Conservation (phyloP, 2,888 invertebrate genomes). For the Ypsolopha scabrella region DNA sequence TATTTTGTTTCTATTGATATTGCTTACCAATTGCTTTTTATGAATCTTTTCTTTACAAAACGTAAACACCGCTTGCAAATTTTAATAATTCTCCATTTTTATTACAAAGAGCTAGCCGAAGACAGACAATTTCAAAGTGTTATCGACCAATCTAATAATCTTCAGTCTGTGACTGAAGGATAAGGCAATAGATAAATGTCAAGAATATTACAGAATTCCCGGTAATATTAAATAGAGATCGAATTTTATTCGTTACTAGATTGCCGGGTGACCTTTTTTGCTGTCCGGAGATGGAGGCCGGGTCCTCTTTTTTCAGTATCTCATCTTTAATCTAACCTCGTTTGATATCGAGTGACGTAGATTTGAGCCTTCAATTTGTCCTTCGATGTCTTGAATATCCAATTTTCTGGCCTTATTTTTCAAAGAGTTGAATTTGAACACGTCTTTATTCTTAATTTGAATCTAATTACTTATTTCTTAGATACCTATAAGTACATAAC, state of each 20-base stretch:
- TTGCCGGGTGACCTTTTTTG: not conserved
- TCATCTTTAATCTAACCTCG: too few species aligned
- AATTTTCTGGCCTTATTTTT: not conserved
- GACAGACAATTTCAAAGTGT: constrained; percentile 24
- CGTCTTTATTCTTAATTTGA: too few species aligned
- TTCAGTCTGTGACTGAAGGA: constrained; percentile 18
- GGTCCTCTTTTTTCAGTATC: too few species aligned
- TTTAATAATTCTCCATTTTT: not conserved
- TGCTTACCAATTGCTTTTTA: too few species aligned
- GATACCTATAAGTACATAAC: too few species aligned
- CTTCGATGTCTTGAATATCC: not conserved
- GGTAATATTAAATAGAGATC: constrained; percentile 30
- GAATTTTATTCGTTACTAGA: constrained; percentile 14
- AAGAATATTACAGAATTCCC: constrained; percentile 16
- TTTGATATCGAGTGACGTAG: too few species aligned
- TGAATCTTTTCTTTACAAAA: not conserved
- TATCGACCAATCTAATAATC: constrained; percentile 39
- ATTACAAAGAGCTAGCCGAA: not conserved
- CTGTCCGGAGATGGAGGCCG: not conserved
- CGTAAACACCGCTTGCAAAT: not conserved
- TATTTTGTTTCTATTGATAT: too few species aligned
- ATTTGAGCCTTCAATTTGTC: too few species aligned
- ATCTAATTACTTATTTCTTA: too few species aligned
- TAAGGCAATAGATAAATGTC: constrained; percentile 41
- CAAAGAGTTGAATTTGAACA: too few species aligned